Percentiles rank a stretch among this genome's conserved stretches.
These are phyloP conservation scores for Rutilus rutilus DNA, from an alignment of 2,113 vertebrate genomes.

Conservation along the genomic window DNA sequence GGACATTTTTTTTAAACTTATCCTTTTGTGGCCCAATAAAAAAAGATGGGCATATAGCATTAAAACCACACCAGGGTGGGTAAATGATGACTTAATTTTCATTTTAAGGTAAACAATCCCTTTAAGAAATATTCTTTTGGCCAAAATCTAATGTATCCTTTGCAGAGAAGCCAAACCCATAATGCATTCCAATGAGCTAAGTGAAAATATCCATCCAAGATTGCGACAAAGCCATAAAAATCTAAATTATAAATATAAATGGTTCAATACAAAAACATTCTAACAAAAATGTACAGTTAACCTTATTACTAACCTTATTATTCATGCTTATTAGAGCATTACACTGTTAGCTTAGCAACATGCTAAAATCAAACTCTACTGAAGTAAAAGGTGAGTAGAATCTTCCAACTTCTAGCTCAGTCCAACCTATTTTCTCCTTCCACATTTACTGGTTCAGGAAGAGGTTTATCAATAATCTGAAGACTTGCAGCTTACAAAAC, in stretches of 20 bases:
- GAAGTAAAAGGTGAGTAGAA: not conserved
- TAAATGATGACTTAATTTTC: too few relatives aligned
- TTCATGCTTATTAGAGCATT: too few relatives aligned
- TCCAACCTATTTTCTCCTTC: not conserved
- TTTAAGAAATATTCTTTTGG: not conserved
- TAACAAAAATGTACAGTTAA: not conserved
- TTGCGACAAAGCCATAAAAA: not conserved
- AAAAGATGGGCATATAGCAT: too few relatives aligned
- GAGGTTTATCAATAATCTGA: slow-evolving; percentile 54
- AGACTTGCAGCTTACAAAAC: not conserved
- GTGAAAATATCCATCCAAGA: not conserved
- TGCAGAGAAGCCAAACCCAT: not conserved
- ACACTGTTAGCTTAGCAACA: not conserved
- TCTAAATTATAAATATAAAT: not conserved
- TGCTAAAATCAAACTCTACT: not conserved
- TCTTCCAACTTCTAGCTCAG: not conserved
- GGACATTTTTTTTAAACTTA: too few relatives aligned
- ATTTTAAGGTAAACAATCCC: too few relatives aligned
- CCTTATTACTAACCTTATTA: too few relatives aligned
- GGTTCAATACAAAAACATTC: not conserved
- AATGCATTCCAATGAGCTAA: not conserved
- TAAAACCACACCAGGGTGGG: not conserved
- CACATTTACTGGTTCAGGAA: slow-evolving; percentile 28
- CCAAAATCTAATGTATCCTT: not conserved
- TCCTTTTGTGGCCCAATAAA: too few relatives aligned